Evolutionary conservation across 1,140 invertebrate genomes (phyloP).

Genomic region (Anastatus disparis): DNA sequence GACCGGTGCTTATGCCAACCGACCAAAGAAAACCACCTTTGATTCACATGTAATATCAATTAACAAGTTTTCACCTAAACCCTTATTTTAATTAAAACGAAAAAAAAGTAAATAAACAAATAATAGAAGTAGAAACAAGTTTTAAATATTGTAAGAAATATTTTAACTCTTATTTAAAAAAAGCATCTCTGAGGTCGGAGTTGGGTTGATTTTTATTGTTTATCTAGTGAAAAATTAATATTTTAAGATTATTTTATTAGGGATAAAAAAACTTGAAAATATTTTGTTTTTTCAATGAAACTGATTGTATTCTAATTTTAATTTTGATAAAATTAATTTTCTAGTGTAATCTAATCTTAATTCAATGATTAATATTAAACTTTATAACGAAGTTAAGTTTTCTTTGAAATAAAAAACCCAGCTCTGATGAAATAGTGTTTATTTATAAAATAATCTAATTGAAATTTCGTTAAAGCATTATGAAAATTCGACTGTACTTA

Average conservation of each 20-base stretch:
- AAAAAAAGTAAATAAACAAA: slow-evolving; percentile 2
- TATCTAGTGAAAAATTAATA: background rate
- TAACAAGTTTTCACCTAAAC: slow-evolving; percentile 6
- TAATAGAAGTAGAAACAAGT: slow-evolving; percentile 5
- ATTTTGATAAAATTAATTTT: no score
- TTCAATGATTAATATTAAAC: no score
- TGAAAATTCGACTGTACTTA: slow-evolving; percentile 30
- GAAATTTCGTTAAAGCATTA: background rate
- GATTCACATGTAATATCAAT: slow-evolving; percentile 27
- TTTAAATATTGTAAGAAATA: slow-evolving; percentile 26
- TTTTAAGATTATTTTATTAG: background rate
- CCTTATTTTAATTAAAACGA: no score
- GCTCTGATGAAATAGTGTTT: slow-evolving; percentile 8
- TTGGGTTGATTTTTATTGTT: slow-evolving; percentile 15
- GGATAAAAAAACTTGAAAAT: no score
- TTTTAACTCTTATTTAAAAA: slow-evolving; percentile 21
- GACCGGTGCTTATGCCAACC: slow-evolving; percentile 63
- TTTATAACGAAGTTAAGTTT: no score
- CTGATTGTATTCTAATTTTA: no score
- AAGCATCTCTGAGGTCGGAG: background rate
- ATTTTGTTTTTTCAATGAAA: no score
- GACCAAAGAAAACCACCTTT: slow-evolving; percentile 61
- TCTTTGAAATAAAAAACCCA: background rate
- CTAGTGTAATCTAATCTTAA: no score
- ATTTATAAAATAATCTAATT: slow-evolving; percentile 1